phyloP scores from a whole-genome alignment of 2,113 vertebrate genomes.

The Terrapene triunguis region DNA sequence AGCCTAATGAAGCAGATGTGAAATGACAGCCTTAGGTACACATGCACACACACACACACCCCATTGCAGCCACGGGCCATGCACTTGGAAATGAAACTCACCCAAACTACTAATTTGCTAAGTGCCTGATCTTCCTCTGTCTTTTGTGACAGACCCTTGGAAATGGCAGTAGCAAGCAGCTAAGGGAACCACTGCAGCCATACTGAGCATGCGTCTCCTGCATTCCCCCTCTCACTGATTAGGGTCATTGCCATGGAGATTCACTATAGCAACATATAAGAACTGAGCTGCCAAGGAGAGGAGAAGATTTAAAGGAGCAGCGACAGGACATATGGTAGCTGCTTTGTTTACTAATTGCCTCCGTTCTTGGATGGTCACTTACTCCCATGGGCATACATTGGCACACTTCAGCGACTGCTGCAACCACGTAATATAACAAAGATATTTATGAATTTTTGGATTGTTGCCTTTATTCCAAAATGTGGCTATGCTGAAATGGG shows the following conservation, averaged over 20 bases:
- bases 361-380: not conserved
- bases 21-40: not conserved
- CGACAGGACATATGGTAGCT: not conserved
- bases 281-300: not conserved
- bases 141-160: not conserved
- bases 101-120: not conserved
- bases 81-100: not conserved
- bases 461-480: not conserved
- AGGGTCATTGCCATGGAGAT: not conserved
- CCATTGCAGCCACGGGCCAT: not conserved
- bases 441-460: not conserved
- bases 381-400: not conserved
- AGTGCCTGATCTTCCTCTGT: not conserved
- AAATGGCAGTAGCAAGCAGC: not conserved
- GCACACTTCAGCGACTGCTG: not conserved
- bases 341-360: not conserved
- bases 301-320: not conserved
- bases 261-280: not conserved
- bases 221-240: not conserved
- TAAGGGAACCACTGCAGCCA: not conserved
- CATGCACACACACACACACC: not conserved
- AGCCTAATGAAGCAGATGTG: not conserved
- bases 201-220: slow-evolving; percentile 43
- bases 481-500: not conserved
- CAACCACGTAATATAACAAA: not conserved